These are phyloP conservation scores for Trachemys scripta DNA, from an alignment of 2,113 vertebrate genomes.

Conservation along the genomic window DNA sequence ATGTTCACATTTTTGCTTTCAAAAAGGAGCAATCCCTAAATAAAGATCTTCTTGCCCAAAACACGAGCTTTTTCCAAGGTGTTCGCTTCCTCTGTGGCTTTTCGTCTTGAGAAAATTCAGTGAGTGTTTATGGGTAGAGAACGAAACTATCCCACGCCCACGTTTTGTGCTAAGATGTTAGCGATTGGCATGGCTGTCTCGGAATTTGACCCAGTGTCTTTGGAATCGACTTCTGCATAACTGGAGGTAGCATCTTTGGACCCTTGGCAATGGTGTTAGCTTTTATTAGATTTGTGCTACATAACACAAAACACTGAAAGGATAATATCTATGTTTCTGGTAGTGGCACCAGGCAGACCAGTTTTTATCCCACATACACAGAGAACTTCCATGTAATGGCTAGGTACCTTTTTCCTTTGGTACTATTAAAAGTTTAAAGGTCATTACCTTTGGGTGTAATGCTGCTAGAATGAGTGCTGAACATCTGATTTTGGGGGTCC, in stretches of 20 bases:
- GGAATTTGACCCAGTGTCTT: slow-evolving; percentile 48
- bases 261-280: slow-evolving; percentile 49
- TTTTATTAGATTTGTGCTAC: slow-evolving; percentile 41
- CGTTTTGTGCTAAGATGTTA: slow-evolving; percentile 1
- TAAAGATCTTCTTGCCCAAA: not conserved
- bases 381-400: slow-evolving; percentile 36
- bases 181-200: slow-evolving; percentile 19
- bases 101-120: slow-evolving; percentile 8
- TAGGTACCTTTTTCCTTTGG: not conserved
- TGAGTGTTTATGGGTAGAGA: not conserved
- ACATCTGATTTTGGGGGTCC: not conserved
- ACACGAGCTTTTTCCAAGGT: not conserved
- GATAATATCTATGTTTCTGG: slow-evolving; percentile 53
- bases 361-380: slow-evolving; percentile 40
- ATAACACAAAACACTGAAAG: slow-evolving; percentile 61
- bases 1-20: not conserved
- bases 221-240: slow-evolving; percentile 2
- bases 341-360: slow-evolving; percentile 3
- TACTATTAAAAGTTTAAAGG: slow-evolving; percentile 38
- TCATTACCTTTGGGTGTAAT: not conserved
- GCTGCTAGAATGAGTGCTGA: not conserved
- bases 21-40: not conserved
- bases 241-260: slow-evolving; percentile 56
- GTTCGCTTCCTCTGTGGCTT: not conserved
- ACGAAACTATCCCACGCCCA: slow-evolving; percentile 23